Evolutionary conservation across 2,797 vertebrate species (phyloP).

Genomic region (Fratercula arctica): DNA sequence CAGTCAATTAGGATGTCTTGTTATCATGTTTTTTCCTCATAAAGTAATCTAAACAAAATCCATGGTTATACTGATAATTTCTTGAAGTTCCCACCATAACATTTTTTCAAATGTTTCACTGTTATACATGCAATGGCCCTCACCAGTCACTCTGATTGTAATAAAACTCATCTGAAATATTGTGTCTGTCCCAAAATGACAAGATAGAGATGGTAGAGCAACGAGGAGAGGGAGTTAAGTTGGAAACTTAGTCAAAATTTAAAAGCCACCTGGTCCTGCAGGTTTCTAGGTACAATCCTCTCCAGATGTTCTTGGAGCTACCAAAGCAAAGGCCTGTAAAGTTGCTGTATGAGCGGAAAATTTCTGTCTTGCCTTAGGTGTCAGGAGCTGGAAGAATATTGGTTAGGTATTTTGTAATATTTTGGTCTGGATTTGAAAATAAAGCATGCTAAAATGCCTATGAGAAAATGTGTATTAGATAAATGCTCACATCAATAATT

Average conservation of each 20-base stretch:
- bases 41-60: constrained; percentile 62
- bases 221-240: neutral
- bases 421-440: neutral
- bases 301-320: neutral
- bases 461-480: neutral
- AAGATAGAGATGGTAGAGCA: neutral
- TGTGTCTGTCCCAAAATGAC: neutral
- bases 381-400: neutral
- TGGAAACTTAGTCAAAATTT: neutral
- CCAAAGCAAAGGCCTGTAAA: neutral
- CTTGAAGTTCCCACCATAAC: neutral
- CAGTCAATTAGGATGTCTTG: constrained; percentile 86
- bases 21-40: constrained; percentile 82
- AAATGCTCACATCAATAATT: neutral
- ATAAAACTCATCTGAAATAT: neutral
- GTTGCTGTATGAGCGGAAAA: neutral
- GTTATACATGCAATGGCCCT: fast-evolving
- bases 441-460: neutral
- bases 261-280: neutral
- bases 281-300: neutral
- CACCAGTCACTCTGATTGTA: neutral
- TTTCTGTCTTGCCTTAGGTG: neutral
- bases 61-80: neutral
- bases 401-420: neutral
- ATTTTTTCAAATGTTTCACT: neutral